These are phyloP conservation scores for Brachyrhaphis roseni DNA, from an alignment of 2,797 vertebrate species.

Conservation along the genomic window DNA sequence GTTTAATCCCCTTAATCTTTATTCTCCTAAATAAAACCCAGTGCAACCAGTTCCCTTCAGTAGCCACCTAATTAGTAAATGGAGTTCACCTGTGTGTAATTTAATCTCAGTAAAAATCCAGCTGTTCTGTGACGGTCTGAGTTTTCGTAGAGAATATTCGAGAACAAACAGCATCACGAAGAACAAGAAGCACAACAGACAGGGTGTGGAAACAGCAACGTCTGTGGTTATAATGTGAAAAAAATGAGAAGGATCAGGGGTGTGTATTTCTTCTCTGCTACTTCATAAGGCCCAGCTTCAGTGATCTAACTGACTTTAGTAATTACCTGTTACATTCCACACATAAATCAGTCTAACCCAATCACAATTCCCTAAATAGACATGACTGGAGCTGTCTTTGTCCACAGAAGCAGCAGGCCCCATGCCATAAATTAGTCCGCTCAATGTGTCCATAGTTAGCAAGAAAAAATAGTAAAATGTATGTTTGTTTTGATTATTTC, in stretches of 20 bases:
- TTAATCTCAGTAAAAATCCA: neutral
- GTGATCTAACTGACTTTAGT: neutral
- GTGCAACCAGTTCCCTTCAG: no score
- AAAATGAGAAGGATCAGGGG: neutral
- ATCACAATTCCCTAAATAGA: slow-evolving; percentile 21
- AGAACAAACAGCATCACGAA: neutral
- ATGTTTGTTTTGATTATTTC: neutral
- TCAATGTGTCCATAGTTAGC: neutral
- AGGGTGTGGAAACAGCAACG: neutral
- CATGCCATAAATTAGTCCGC: slow-evolving; percentile 42
- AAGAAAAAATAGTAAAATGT: neutral
- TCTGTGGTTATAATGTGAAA: neutral
- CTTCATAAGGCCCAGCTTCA: neutral
- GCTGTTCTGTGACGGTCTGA: neutral
- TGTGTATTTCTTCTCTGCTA: neutral
- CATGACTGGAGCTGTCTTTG: neutral
- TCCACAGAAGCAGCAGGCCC: slow-evolving; percentile 35
- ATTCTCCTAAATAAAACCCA: no score
- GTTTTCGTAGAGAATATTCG: neutral
- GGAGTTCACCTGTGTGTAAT: no score
- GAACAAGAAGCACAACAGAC: neutral
- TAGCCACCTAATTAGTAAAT: no score
- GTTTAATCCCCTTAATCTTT: neutral
- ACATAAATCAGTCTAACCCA: slow-evolving; percentile 29
- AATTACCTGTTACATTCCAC: slow-evolving; percentile 17